Percentiles rank a stretch among this genome's conserved stretches.
Evolutionary conservation across 2,888 invertebrate species (phyloP).

Genomic region (Troides helena): DNA sequence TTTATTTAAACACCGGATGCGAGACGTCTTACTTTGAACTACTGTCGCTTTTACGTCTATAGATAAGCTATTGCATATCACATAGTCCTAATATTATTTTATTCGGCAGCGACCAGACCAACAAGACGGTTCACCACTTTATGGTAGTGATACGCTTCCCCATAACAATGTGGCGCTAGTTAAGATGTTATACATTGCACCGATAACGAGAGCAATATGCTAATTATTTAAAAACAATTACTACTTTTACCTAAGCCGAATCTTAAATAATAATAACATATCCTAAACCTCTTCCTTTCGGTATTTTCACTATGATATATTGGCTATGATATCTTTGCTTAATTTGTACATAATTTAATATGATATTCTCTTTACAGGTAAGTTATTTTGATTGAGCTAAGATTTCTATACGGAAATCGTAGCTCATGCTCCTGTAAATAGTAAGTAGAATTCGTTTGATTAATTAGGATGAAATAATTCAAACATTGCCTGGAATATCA

Average conservation of each 20-base stretch:
- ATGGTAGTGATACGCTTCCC: no score
- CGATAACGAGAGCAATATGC: no score
- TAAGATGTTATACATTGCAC: no score
- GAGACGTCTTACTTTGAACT: not conserved
- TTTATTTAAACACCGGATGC: conserved; percentile 13
- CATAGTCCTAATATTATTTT: no score
- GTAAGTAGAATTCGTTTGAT: not conserved
- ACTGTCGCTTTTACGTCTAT: not conserved
- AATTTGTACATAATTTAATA: conserved; percentile 24
- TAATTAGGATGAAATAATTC: not conserved
- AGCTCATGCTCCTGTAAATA: not conserved
- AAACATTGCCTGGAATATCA: no score
- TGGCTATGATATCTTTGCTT: not conserved
- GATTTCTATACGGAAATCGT: conserved; percentile 2
- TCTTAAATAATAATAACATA: conserved; percentile 8
- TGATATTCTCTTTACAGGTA: conserved; percentile 39
- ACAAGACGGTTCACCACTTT: no score
- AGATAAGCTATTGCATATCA: not conserved
- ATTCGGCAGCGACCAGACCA: no score
- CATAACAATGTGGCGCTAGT: no score
- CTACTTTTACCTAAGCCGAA: conserved; percentile 1
- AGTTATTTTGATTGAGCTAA: conserved; percentile 24
- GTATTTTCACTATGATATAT: conserved; percentile 8
- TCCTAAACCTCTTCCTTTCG: not conserved
- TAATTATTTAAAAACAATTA: no score